Base-by-base conservation (phyloP, 2,888 invertebrate species). In the Syritta pipiens region DNA sequence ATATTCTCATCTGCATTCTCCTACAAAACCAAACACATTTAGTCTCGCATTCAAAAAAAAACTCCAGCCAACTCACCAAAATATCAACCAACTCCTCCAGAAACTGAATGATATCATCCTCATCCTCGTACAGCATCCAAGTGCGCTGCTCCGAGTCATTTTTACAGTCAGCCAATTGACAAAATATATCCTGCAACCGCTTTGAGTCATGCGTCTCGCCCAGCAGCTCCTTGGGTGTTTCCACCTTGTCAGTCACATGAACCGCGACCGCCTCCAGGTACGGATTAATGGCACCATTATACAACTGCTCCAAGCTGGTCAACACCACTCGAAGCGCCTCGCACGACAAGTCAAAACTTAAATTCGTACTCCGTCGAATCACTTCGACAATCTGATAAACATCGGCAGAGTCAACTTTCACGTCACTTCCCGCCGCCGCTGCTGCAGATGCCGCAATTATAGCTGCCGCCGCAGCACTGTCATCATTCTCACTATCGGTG, bases 41-140 rank as follows among this genome's bases (percentile, higher is more conserved):
- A 12, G 24, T 1, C 1, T 3, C n/a, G 4, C n/a, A 6, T n/a
- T 9, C 17, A 3, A 4, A 14, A n/a, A 10, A 6, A 0, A 4
- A 10, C 2, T 1, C 7, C 6, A 19, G 2, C 7, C n/a, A 10
- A 84, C 89, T 86, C 89, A 95, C 95, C 92, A 96, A 90, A 85
- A 96, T 95, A 81, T 94, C 94, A 51, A 94, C 94, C 19, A 96
- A 90, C 87, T 96, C 95, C 63, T 93, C 91, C 65, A 98, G 91
- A 87, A 96, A 95, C 75, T 95, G 94, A 72, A 93, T 93, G 85
- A 98, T 97, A 83, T 95, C 94, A 72, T 92, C 92, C 82, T 97
- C 97, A 87, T 98, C 98, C 86, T 98, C 97, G 86, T 97, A 96
- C 24, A 98, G 90, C 87, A 96, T 96, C 98, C 98, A 98, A 83